A percentile compares a stretch with the other conserved stretches of the same genome.
Evolutionary conservation across 2,113 vertebrate genomes (phyloP).

Genomic region (Baryphthengus martii): DNA sequence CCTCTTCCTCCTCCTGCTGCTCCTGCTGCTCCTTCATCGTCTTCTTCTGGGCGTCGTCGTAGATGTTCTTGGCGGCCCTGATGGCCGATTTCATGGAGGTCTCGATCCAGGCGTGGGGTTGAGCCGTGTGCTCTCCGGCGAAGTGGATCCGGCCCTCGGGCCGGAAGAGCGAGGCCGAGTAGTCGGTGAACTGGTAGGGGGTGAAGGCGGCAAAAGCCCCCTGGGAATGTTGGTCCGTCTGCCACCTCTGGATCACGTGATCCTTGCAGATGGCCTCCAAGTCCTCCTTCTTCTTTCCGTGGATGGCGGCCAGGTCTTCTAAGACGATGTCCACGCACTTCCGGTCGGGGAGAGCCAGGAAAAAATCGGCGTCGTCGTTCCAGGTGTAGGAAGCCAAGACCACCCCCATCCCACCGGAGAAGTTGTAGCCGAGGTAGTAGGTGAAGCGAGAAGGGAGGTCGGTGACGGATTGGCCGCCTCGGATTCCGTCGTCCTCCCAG

Average conservation of each 20-base stretch:
- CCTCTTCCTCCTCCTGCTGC: fast-evolving
- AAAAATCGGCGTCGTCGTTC: constrained; percentile 75
- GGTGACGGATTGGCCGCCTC: constrained; percentile 76
- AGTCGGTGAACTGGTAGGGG: constrained; percentile 77
- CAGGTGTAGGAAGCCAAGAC: constrained; percentile 84
- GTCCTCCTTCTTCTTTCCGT: constrained; percentile 51
- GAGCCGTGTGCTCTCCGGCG: constrained; percentile 73
- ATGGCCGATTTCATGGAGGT: constrained; percentile 81
- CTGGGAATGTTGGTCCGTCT: constrained; percentile 72
- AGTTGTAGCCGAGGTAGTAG: constrained; percentile 84
- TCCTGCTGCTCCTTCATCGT: fast-evolving
- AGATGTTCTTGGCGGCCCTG: constrained; percentile 75
- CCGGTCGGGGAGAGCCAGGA: constrained; percentile 63
- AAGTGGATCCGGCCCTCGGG: constrained; percentile 77
- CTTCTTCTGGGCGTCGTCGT: neutral
- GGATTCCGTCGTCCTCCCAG: constrained; percentile 81
- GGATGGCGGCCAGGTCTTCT: constrained; percentile 77
- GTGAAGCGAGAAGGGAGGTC: constrained; percentile 80
- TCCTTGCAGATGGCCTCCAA: constrained; percentile 55
- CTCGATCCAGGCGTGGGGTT: constrained; percentile 85
- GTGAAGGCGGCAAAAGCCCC: constrained; percentile 81
- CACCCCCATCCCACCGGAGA: constrained; percentile 53
- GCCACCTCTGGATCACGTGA: constrained; percentile 80
- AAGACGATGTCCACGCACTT: constrained; percentile 59
- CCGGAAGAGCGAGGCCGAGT: constrained; percentile 63